Conservation (phyloP, 2,888 invertebrate genomes). For the Lissonota sp. region DNA sequence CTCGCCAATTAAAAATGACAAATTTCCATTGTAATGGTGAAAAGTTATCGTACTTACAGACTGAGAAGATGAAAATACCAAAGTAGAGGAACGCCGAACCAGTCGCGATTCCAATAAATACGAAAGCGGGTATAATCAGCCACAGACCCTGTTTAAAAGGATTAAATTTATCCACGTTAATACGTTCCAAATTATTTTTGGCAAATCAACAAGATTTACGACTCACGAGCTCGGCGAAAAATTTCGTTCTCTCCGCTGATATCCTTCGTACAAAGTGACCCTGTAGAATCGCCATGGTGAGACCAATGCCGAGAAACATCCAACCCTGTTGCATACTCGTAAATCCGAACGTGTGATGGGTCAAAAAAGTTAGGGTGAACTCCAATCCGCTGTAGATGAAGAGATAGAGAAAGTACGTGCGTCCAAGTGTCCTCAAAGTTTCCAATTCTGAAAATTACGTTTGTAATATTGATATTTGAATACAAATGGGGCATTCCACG, state of each 20-base stretch:
- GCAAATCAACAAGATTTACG: slow-evolving; percentile 1
- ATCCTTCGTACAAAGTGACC: slow-evolving; percentile 94
- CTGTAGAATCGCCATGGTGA: slow-evolving; percentile 96
- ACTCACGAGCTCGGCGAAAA: slow-evolving; percentile 87
- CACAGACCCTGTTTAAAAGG: slow-evolving; percentile 87
- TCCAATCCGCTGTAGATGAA: slow-evolving; percentile 98
- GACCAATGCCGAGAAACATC: slow-evolving; percentile 97
- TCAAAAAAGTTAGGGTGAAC: slow-evolving; percentile 98
- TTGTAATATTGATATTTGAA: neutral
- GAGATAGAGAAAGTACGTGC: slow-evolving; percentile 95
- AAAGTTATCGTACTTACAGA: slow-evolving; percentile 88
- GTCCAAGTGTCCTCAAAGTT: slow-evolving; percentile 88
- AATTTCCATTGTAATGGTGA: neutral
- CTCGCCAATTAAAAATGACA: neutral
- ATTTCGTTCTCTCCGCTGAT: slow-evolving; percentile 89
- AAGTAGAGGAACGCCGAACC: slow-evolving; percentile 88
- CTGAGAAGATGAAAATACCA: slow-evolving; percentile 94
- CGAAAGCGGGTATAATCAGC: slow-evolving; percentile 94
- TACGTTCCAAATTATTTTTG: too few relatives aligned
- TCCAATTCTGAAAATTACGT: slow-evolving; percentile 85
- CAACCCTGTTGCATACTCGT: slow-evolving; percentile 98
- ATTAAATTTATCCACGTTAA: neutral
- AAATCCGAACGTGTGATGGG: slow-evolving; percentile 95
- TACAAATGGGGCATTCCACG: too few relatives aligned
- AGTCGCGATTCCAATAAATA: slow-evolving; percentile 91